These are phyloP conservation scores for Drosophila baimaii DNA, from an alignment of 1,140 invertebrate genomes.

Conservation along the genomic window DNA sequence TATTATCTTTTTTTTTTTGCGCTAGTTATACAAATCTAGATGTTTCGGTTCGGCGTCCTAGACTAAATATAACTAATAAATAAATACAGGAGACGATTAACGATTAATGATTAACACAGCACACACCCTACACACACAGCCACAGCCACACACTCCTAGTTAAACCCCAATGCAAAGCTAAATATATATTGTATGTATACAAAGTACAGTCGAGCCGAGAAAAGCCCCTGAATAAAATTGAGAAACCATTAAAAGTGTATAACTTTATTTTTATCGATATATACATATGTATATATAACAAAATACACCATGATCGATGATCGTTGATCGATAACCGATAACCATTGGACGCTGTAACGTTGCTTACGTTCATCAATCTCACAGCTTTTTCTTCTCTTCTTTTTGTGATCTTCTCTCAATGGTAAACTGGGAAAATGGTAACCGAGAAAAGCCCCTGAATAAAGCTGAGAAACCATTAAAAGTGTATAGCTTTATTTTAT, in stretches of 20 bases:
- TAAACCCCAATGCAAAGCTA: constrained; percentile 3
- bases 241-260: constrained; percentile 21
- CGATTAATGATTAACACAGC: constrained; percentile 10
- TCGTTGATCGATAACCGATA: too few relatives aligned
- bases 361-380: too few relatives aligned
- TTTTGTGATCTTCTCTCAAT: too few relatives aligned
- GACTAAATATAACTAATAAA: constrained; percentile 20
- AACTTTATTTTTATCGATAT: too few relatives aligned
- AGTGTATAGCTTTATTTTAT: too few relatives aligned
- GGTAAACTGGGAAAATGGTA: too few relatives aligned
- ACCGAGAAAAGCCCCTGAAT: constrained; percentile 26
- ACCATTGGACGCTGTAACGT: too few relatives aligned
- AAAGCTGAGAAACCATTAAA: constrained; percentile 32
- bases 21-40: constrained; percentile 21
- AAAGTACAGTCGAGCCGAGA: constrained; percentile 14
- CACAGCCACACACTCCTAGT: constrained; percentile 15
- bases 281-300: not conserved
- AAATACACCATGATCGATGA: not conserved
- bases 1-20: constrained; percentile 33
- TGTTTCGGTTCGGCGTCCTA: constrained; percentile 28
- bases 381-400: too few relatives aligned
- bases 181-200: constrained; percentile 14
- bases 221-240: constrained; percentile 38
- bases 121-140: constrained; percentile 1
- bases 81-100: constrained; percentile 22